Evolutionary conservation across 2,113 vertebrate species (phyloP).

Genomic region (Pelusios castaneus): DNA sequence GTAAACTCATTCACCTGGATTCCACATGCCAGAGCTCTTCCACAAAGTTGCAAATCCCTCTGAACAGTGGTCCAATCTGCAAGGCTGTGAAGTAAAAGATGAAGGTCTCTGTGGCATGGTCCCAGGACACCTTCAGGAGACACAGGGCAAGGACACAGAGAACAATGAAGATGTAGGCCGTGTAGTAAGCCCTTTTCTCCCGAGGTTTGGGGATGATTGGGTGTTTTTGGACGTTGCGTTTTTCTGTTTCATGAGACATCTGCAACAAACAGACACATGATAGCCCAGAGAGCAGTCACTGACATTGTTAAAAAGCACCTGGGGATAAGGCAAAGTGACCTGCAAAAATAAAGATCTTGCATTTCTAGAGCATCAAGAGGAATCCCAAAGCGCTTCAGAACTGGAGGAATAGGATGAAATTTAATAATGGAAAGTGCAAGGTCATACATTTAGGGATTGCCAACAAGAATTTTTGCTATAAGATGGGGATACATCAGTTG

Average conservation of each 20-base stretch:
- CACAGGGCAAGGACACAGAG: constrained; percentile 2
- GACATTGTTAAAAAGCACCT: not conserved
- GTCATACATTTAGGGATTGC: no score
- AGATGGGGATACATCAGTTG: no score
- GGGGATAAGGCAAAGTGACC: not conserved
- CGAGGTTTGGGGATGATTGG: constrained; percentile 50
- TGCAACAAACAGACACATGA: not conserved
- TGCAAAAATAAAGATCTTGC: not conserved
- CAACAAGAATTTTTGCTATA: no score
- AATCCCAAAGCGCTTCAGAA: not conserved
- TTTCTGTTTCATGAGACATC: not conserved
- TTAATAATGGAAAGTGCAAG: no score
- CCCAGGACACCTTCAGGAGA: not conserved
- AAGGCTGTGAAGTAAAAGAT: not conserved
- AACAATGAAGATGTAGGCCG: not conserved
- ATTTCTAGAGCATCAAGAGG: not conserved
- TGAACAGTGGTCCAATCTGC: constrained; percentile 31
- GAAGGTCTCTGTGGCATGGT: not conserved
- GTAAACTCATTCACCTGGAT: constrained; percentile 54
- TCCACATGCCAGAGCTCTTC: constrained; percentile 54
- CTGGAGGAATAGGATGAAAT: no score
- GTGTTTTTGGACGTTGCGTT: not conserved
- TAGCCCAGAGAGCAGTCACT: not conserved
- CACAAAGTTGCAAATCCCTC: not conserved
- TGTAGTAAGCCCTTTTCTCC: not conserved